phyloP scores from a whole-genome alignment of 2,797 vertebrate genomes.

The Pipistrellus pygmaeus region DNA sequence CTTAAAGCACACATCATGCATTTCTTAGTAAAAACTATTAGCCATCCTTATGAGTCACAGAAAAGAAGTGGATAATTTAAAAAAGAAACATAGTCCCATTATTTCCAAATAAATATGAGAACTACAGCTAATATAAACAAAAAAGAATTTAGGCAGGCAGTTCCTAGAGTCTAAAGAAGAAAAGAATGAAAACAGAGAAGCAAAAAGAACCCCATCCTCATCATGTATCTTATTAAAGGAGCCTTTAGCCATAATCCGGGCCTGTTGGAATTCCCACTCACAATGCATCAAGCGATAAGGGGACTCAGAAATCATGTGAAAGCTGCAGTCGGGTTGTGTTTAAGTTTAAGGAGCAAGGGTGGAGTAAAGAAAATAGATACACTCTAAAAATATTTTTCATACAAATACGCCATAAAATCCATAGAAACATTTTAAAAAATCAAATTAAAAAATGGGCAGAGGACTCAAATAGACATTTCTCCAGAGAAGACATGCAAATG shows the following conservation, averaged over 20 bases:
- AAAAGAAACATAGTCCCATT: background rate
- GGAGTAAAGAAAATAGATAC: background rate
- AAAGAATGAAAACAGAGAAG: background rate
- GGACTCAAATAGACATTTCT: background rate
- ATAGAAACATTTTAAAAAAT: background rate
- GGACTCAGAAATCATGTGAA: background rate
- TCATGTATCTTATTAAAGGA: background rate
- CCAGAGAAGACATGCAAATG: background rate
- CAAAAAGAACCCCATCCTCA: background rate
- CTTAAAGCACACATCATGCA: background rate
- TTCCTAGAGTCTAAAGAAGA: background rate
- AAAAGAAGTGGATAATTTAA: background rate
- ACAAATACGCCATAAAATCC: background rate
- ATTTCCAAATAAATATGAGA: background rate
- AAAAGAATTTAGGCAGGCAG: background rate
- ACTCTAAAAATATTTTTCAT: background rate
- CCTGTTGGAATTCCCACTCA: background rate
- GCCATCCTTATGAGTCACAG: background rate
- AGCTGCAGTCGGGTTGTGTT: background rate
- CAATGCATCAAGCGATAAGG: background rate
- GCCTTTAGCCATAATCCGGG: background rate
- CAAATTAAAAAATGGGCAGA: background rate
- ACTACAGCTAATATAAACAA: background rate
- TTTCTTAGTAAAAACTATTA: slow-evolving; percentile 28
- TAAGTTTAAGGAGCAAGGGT: background rate